Conservation (phyloP, 2,888 invertebrate genomes). For the Polydrusus tereticollis region DNA sequence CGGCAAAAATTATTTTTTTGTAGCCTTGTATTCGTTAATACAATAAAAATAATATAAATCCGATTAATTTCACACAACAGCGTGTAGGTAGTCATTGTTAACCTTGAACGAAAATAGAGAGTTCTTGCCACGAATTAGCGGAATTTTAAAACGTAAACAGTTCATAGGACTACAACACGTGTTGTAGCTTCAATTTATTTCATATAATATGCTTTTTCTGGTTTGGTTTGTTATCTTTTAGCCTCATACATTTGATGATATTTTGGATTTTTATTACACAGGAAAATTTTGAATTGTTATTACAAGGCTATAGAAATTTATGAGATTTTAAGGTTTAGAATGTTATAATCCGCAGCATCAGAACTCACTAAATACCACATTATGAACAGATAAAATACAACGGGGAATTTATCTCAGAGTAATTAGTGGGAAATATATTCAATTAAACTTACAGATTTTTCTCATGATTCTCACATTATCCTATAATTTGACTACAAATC, state of each 20-base stretch:
- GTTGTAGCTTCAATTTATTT: background rate
- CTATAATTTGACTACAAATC: background rate
- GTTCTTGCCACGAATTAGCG: background rate
- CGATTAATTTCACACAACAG: background rate
- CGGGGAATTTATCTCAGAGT: too few relatives aligned
- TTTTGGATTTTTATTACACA: too few relatives aligned
- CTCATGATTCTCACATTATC: background rate
- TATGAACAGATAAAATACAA: too few relatives aligned
- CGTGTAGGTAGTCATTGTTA: background rate
- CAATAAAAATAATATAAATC: slow-evolving; percentile 7
- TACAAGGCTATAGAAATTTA: too few relatives aligned
- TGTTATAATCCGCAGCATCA: too few relatives aligned
- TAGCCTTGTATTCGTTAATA: background rate
- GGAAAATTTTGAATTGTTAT: too few relatives aligned
- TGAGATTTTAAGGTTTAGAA: too few relatives aligned
- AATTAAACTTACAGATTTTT: background rate
- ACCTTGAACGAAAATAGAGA: background rate
- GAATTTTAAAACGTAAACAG: background rate
- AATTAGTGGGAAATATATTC: background rate
- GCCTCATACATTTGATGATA: too few relatives aligned
- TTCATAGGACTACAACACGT: too few relatives aligned
- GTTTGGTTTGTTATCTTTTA: too few relatives aligned
- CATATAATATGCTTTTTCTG: too few relatives aligned
- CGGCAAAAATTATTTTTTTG: background rate
- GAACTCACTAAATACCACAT: too few relatives aligned